A percentile compares a stretch with the other conserved stretches of the same genome.
These are phyloP conservation scores for Perognathus longimembris DNA, from an alignment of 2,113 vertebrate genomes.

Conservation along the genomic window DNA sequence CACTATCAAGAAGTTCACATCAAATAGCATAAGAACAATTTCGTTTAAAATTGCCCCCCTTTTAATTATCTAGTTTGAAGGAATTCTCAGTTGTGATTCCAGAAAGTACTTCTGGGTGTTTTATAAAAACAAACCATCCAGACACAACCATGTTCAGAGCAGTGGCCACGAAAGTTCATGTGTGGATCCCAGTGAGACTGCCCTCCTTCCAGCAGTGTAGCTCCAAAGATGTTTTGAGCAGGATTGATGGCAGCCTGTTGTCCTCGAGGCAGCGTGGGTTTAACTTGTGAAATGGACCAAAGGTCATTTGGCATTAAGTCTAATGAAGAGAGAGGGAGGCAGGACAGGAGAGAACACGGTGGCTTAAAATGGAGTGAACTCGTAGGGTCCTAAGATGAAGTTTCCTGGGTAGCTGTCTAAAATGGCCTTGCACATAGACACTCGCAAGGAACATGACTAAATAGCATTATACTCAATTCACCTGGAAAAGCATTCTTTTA, in stretches of 20 bases:
- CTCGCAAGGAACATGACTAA: constrained; percentile 12
- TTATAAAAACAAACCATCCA: constrained; percentile 14
- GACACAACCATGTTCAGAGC: not conserved
- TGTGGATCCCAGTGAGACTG: not conserved
- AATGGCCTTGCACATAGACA: not conserved
- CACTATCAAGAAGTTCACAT: not conserved
- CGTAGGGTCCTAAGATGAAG: not conserved
- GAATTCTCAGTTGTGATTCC: not conserved
- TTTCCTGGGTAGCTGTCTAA: not conserved
- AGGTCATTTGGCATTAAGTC: constrained; percentile 14
- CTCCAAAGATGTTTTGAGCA: constrained; percentile 16
- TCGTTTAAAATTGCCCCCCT: not conserved
- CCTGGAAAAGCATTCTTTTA: constrained; percentile 5
- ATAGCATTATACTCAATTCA: not conserved
- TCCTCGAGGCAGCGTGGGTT: not conserved
- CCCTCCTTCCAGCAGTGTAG: not conserved
- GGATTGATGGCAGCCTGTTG: not conserved
- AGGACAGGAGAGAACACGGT: not conserved
- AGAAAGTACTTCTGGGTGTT: not conserved
- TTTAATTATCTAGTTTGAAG: not conserved
- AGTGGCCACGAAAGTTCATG: not conserved
- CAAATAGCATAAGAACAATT: not conserved
- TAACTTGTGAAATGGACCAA: constrained; percentile 11
- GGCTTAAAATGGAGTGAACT: constrained; percentile 4
- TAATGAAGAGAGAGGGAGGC: constrained; percentile 18